These are phyloP conservation scores for Pemphigus obesinymphae DNA, from an alignment of 1,140 invertebrate species.

Conservation along the genomic window DNA sequence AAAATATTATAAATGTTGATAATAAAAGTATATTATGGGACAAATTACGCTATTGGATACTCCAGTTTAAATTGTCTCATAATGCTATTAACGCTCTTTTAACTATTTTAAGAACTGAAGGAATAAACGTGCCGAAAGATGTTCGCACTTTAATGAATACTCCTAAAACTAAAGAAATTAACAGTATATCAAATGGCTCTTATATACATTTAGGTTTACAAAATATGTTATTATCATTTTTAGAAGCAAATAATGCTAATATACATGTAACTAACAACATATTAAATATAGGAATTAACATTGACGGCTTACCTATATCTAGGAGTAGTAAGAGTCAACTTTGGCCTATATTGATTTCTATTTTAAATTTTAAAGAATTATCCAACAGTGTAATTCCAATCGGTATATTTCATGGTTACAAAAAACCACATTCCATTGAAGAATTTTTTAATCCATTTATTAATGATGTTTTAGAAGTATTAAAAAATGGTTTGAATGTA, in stretches of 20 bases:
- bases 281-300: not conserved
- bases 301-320: not conserved
- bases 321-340: not conserved
- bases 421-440: not conserved
- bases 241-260: not conserved
- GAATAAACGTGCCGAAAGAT: not conserved
- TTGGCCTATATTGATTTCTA: not conserved
- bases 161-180: not conserved
- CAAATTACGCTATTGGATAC: not conserved
- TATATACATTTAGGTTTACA: constrained; percentile 1
- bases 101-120: not conserved
- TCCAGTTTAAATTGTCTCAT: constrained; percentile 6
- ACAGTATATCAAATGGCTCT: not conserved
- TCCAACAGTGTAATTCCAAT: not conserved
- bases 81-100: not conserved
- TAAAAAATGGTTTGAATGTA: not conserved
- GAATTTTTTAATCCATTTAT: constrained; percentile 1
- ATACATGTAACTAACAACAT: constrained; percentile 49
- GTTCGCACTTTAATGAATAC: not conserved
- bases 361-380: not conserved
- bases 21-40: not conserved
- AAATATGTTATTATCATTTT: not conserved
- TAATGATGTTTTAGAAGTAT: not conserved
- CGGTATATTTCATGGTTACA: not conserved
- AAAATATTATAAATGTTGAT: not conserved